phyloP scores from a whole-genome alignment of 2,113 vertebrate genomes.

The Hiodon tergisus region DNA sequence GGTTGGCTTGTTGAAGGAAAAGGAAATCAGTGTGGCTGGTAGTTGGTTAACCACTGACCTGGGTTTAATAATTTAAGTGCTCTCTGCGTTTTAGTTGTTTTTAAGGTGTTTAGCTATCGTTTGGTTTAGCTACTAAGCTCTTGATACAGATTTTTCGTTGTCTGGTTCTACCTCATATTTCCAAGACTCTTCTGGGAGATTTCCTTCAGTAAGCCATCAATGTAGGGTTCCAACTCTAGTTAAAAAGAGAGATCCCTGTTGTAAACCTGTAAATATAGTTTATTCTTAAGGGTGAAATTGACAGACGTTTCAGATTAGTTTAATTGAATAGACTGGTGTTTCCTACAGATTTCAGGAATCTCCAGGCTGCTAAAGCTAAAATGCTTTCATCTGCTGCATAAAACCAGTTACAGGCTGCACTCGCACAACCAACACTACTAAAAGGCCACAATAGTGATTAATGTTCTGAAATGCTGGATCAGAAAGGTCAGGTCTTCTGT shows the following conservation, averaged over 20 bases:
- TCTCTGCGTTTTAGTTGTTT: not conserved
- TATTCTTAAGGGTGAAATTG: not conserved
- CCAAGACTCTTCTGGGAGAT: conserved; percentile 26
- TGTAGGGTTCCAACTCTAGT: conserved; percentile 15
- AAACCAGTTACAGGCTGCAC: not conserved
- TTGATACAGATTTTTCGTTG: conserved; percentile 23
- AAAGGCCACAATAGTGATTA: not conserved
- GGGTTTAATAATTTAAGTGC: no score
- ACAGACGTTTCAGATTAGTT: not conserved
- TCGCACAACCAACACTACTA: not conserved
- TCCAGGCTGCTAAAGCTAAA: conserved; percentile 10
- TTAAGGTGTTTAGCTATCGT: not conserved
- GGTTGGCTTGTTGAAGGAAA: no score
- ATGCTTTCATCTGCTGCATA: conserved; percentile 3
- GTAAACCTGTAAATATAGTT: not conserved
- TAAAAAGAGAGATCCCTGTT: not conserved
- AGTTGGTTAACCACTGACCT: no score
- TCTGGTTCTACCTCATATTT: conserved; percentile 48
- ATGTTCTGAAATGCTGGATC: not conserved
- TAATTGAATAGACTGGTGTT: not conserved
- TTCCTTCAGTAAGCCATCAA: not conserved
- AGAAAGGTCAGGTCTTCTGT: not conserved
- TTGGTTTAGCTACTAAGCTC: conserved; percentile 17
- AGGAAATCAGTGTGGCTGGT: no score
- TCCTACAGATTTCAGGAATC: not conserved